phyloP scores from a whole-genome alignment of 2,113 vertebrate species.

The Microtus oregoni region DNA sequence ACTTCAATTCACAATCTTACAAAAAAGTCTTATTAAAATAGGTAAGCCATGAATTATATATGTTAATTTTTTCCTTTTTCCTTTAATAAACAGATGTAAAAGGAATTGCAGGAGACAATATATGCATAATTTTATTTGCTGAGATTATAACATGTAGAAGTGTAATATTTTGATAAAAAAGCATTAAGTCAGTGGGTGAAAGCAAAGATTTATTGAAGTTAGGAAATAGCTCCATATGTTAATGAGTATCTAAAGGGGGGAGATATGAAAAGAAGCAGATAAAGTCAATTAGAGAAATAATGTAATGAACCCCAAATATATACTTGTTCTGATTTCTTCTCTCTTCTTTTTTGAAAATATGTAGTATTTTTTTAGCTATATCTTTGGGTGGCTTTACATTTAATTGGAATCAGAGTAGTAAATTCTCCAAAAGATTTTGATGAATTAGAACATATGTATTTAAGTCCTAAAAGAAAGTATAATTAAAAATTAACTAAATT shows the following conservation, averaged over 20 bases:
- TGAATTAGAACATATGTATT: neutral
- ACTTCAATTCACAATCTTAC: neutral
- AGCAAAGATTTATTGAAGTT: neutral
- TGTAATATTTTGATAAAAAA: slow-evolving; percentile 51
- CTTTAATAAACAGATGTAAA: slow-evolving; percentile 16
- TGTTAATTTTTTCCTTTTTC: neutral
- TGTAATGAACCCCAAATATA: neutral
- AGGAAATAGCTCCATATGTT: neutral
- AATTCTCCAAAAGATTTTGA: neutral
- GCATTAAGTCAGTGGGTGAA: neutral
- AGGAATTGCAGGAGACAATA: slow-evolving; percentile 11
- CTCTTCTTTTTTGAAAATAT: neutral
- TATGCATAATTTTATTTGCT: slow-evolving; percentile 10
- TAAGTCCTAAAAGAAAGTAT: neutral
- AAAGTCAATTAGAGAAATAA: slow-evolving; percentile 20
- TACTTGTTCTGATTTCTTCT: neutral
- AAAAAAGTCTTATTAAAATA: neutral
- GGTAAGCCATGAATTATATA: neutral
- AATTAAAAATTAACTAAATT: neutral
- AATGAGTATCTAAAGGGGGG: neutral
- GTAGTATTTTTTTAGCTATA: neutral
- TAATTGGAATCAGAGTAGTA: neutral
- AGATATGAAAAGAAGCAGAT: neutral
- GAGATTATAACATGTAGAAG: slow-evolving; percentile 15
- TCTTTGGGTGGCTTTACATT: neutral